phyloP scores from a whole-genome alignment of 2,888 invertebrate genomes.

The Balanococcus diminutus region DNA sequence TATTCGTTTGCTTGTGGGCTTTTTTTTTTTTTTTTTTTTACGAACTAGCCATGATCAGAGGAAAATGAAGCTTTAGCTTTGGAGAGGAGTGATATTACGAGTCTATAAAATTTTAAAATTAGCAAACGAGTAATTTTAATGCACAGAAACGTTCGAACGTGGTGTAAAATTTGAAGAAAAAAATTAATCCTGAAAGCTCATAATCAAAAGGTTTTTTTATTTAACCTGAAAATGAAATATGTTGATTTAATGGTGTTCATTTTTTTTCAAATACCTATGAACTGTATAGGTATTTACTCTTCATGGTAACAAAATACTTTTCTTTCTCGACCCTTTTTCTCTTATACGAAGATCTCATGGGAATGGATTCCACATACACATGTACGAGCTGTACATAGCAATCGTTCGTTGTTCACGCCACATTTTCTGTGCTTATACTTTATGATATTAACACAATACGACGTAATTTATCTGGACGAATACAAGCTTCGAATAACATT shows the following conservation, averaged over 20 bases:
- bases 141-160: too few relatives aligned
- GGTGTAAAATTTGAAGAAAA: too few relatives aligned
- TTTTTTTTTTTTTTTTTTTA: too few relatives aligned
- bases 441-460: not conserved
- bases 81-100: too few relatives aligned
- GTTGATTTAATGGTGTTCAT: not conserved
- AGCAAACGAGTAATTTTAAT: too few relatives aligned
- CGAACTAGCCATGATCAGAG: too few relatives aligned
- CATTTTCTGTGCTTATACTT: not conserved
- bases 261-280: not conserved
- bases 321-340: slow-evolving; percentile 15
- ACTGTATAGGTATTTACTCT: not conserved
- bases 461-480: not conserved
- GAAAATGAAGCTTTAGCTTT: too few relatives aligned
- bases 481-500: not conserved
- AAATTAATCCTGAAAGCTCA: not conserved
- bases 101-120: too few relatives aligned
- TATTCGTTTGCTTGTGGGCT: too few relatives aligned
- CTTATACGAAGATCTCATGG: not conserved
- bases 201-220: not conserved
- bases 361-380: not conserved
- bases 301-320: not conserved
- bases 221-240: not conserved
- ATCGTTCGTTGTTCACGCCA: not conserved
- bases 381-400: not conserved